These are phyloP conservation scores for Pangasius sanitwongsei DNA, from an alignment of 2,797 vertebrate species.

Conservation along the genomic window DNA sequence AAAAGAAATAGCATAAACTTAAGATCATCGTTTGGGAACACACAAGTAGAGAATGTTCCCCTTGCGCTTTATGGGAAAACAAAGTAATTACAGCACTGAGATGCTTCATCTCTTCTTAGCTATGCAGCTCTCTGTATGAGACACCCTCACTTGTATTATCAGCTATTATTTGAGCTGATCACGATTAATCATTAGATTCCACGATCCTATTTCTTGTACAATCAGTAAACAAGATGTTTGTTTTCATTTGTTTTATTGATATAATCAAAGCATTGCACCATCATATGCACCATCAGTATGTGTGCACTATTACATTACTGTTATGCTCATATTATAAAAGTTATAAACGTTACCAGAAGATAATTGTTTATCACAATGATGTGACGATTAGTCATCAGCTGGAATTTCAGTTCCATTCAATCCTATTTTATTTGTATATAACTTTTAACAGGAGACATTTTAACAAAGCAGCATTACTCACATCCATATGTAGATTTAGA, in stretches of 20 bases:
- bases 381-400: neutral
- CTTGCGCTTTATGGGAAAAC: neutral
- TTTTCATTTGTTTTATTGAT: neutral
- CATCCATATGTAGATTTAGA: neutral
- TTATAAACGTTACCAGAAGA: neutral
- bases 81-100: neutral
- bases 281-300: neutral
- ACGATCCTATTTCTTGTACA: neutral
- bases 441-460: neutral
- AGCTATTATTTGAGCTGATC: neutral
- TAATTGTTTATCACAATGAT: neutral
- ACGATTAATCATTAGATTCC: neutral
- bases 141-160: neutral
- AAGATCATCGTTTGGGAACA: constrained; percentile 47
- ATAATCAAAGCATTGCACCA: neutral
- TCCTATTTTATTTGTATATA: neutral
- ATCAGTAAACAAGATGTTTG: neutral
- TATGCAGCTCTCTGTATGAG: neutral
- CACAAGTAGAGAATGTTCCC: constrained; percentile 51
- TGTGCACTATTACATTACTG: neutral
- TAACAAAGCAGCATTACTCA: neutral
- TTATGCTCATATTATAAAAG: neutral
- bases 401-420: neutral
- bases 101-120: constrained; percentile 3
- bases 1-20: constrained; percentile 42